phyloP scores from a whole-genome alignment of 2,888 invertebrate genomes.

The Drosophila nigritarsus region DNA sequence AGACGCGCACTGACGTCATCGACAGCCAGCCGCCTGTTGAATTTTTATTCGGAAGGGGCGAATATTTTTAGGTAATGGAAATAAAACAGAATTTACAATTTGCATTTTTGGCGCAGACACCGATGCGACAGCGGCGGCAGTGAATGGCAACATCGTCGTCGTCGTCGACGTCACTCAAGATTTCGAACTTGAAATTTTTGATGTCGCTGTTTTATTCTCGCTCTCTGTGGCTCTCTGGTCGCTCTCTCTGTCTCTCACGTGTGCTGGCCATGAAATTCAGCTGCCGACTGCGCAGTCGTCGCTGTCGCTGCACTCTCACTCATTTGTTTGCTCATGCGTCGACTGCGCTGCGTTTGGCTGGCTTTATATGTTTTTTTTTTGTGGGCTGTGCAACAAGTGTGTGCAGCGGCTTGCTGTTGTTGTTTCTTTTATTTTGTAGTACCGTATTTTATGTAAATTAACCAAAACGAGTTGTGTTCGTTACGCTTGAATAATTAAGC shows the following conservation, averaged over 20 bases:
- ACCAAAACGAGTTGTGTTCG: constrained; percentile 62
- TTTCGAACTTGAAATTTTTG: constrained; percentile 39
- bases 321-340: constrained; percentile 54
- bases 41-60: constrained; percentile 39
- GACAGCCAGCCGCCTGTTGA: constrained; percentile 42
- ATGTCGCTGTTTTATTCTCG: constrained; percentile 4
- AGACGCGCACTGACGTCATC: constrained; percentile 49
- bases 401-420: constrained; percentile 40
- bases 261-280: constrained; percentile 38
- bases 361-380: constrained; percentile 23
- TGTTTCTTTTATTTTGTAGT: constrained; percentile 29
- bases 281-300: constrained; percentile 52
- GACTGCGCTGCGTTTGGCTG: constrained; percentile 35
- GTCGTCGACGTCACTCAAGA: constrained; percentile 23
- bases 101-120: constrained; percentile 47
- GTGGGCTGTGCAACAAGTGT: constrained; percentile 72
- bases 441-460: constrained; percentile 74
- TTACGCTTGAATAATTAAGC: constrained; percentile 70
- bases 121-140: constrained; percentile 25
- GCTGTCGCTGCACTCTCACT: constrained; percentile 51
- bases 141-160: background rate
- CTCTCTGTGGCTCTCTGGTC: constrained; percentile 4
- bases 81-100: constrained; percentile 46
- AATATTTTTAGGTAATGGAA: constrained; percentile 47
- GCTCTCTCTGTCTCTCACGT: constrained; percentile 31